Evolutionary conservation across 1,140 invertebrate species (phyloP), one percentile per base, ranked within the genome.

Genomic region (Meloidogyne floridensis): DNA sequence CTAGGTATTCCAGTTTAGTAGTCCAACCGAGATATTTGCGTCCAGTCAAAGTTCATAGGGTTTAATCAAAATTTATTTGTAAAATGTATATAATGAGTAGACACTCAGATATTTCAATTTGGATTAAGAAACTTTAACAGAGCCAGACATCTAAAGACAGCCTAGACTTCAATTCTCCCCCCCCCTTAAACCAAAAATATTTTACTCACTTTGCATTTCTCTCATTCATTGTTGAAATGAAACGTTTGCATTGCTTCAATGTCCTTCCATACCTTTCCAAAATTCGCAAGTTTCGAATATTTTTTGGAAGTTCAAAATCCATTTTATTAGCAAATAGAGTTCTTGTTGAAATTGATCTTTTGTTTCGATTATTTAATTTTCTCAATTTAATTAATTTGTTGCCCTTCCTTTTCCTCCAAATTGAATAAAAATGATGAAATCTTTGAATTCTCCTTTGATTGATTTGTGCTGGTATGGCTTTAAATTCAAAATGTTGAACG

Each of bases 151-250:
- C 47, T 4, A 1, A 47, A 47, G 47, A 47, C 3, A 47, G 47
- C 59, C 59, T n/a, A 65, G 59, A n/a, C 59, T 65, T 15, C n/a
- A 65, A 18, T 3, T 15, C 0, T n/a, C n/a, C 10, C 0, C 5
- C 59, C n/a, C 15, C 15, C 56, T 59, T 15, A n/a, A 59, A 59
- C 56, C 56, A 1, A n/a, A 65, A n/a, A 65, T n/a, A 65, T 2
- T 47, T 47, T n/a, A 47, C 8, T n/a, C 7, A 79, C 77, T 71
- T 69, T 72, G 77, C 65, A 72, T 79, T 79, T 18, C 72, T 69
- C n/a, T 43, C 65, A 47, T 65, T 79, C 47, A 69, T 79, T 9
- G 42, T 43, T 11, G 77, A 18, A 11, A 79, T 71, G 18, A 69
- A 79, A 51, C 15, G 77, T 72, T 65, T 69, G 2, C 53, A 54